Base-by-base conservation (phyloP, 2,797 vertebrate species). In the Pseudopleuronectes americanus region DNA sequence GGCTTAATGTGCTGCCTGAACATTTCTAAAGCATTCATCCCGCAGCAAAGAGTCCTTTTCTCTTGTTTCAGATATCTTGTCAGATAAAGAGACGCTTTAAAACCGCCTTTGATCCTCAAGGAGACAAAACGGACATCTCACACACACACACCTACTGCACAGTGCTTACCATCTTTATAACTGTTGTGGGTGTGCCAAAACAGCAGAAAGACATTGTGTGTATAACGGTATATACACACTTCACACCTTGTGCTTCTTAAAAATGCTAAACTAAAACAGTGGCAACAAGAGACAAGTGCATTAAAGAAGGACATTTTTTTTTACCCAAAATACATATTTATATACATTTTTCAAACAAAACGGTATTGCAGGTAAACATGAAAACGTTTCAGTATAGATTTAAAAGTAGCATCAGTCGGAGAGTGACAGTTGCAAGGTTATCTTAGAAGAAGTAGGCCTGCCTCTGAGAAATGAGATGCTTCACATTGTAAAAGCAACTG, bases 101-200 rank as follows among this genome's bases (percentile, higher is more conserved):
- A 51, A 13, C 21, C 17, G 1, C 23, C 54, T 74, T 65, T 81
- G 60, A 74, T 79, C 63, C 41, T 58, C 63, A 65, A 57, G 54
- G 62, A 77, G 63, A 71, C 33, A 59, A 31, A 79, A 52, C 17
- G 41, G 56, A 69, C 56, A 62, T 70, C 53, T 60, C 53, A 63
- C 31, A 49, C 3, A 63, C 53, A 63, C 31, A 21, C 45, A 48
- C 45, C 45, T 52, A 57, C 26, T 21, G 21, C 38, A 31, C 23
- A 41, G 22, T 17, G 14, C 36, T 61, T 33, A 52, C 41, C 54
- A 47, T 41, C 45, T 61, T 4, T 19, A 57, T 53, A 66, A 49
- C 31, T 55, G 23, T 49, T 8, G 28, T 22, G 59, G 16, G 33
- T 16, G 43, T 45, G 28, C 21, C 6, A 2, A 45, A 14, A 48